Evolutionary conservation across 2,113 vertebrate species (phyloP).

Genomic region (Erythrocebus patas): DNA sequence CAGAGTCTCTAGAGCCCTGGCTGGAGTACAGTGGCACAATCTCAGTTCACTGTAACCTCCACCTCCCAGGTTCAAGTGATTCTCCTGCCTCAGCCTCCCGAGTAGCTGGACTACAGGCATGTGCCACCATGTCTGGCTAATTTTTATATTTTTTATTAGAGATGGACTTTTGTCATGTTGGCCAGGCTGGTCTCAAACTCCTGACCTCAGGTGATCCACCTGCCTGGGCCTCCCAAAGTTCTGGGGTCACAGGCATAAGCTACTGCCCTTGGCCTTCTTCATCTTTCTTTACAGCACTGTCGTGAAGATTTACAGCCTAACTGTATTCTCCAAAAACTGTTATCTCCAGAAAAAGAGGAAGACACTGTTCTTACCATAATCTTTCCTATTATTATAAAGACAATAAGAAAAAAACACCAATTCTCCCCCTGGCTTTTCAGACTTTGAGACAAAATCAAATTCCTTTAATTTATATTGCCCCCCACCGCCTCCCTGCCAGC

Average conservation of each 20-base stretch:
- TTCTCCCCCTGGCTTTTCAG: background rate
- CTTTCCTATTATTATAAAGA: background rate
- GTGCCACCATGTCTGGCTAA: background rate
- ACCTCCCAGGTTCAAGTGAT: background rate
- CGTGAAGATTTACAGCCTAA: background rate
- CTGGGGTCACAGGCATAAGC: background rate
- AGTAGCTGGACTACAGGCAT: background rate
- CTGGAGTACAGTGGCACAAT: background rate
- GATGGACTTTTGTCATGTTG: background rate
- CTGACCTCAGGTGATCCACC: background rate
- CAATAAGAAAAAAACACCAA: background rate
- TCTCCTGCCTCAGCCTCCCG: background rate
- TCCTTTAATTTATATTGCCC: background rate
- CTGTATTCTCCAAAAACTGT: background rate
- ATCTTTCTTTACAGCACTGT: background rate
- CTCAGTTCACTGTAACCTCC: background rate
- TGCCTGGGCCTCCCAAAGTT: background rate
- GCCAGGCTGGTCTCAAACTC: background rate
- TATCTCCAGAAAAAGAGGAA: background rate
- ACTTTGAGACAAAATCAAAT: background rate
- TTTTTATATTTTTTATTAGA: background rate
- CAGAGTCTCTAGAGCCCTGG: background rate
- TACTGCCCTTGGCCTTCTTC: background rate
- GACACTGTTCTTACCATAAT: background rate
- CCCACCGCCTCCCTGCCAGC: background rate